Conservation (phyloP, 1,140 invertebrate genomes). For the Drosophila mauritiana region DNA sequence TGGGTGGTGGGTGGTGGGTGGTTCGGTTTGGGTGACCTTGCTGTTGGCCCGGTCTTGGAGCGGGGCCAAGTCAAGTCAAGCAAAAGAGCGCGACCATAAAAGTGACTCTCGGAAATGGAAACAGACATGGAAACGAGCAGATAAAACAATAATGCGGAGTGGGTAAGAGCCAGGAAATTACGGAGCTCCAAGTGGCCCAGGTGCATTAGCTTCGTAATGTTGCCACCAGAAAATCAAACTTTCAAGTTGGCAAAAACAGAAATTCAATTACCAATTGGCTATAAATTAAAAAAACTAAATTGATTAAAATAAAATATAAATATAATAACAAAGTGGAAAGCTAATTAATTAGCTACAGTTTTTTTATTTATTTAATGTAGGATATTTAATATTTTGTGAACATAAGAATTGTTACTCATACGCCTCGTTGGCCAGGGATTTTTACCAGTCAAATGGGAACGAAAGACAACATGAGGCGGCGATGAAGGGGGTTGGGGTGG, state of each 20-base stretch:
- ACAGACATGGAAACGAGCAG: constrained; percentile 31
- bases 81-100: constrained; percentile 38
- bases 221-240: background rate
- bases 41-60: constrained; percentile 13
- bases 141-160: constrained; percentile 47
- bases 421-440: constrained; percentile 24
- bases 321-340: too few species aligned
- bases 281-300: too few species aligned
- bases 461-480: constrained; percentile 4
- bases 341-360: too few species aligned
- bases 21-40: constrained; percentile 23
- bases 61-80: constrained; percentile 42
- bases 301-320: too few species aligned
- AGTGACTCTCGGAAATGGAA: constrained; percentile 31
- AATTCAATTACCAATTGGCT: too few species aligned
- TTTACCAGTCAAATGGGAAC: constrained; percentile 3
- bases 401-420: constrained; percentile 2
- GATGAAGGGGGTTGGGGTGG: constrained; percentile 1
- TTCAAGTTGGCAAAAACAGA: background rate
- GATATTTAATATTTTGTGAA: background rate
- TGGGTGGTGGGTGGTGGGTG: background rate
- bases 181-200: background rate
- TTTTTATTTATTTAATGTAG: too few species aligned
- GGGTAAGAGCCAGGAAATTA: constrained; percentile 1
- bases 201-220: background rate